Evolutionary conservation across 1,140 invertebrate genomes (phyloP).

Genomic region (Latrodectus geometricus): DNA sequence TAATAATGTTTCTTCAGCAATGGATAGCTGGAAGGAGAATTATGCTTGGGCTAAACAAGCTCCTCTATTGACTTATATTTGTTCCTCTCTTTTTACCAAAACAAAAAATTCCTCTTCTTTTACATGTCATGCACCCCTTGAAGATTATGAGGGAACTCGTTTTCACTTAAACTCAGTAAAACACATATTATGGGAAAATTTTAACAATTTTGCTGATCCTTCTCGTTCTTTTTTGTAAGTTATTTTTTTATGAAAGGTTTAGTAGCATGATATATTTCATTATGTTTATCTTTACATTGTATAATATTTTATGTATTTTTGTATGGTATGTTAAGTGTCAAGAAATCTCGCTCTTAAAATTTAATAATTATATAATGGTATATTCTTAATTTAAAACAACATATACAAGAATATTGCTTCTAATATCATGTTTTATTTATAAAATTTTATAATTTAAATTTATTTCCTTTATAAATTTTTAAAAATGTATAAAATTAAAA

Average conservation of each 20-base stretch:
- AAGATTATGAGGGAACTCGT: not conserved
- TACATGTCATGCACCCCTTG: conserved; percentile 3
- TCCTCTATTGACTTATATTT: conserved; percentile 28
- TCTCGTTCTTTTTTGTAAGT: not conserved
- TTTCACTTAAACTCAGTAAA: not conserved
- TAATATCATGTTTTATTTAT: too few species aligned
- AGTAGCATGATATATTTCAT: too few species aligned
- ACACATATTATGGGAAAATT: conserved; percentile 18
- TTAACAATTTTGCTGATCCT: conserved; percentile 5
- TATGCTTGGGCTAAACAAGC: conserved; percentile 18
- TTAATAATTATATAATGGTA: too few species aligned
- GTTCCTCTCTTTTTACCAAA: not conserved
- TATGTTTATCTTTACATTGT: too few species aligned
- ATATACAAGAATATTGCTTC: too few species aligned
- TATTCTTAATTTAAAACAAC: too few species aligned
- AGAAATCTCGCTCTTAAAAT: too few species aligned
- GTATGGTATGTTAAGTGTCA: too few species aligned
- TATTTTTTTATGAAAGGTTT: not conserved
- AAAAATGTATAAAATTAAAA: too few species aligned
- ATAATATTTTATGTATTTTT: too few species aligned
- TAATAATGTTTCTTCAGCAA: not conserved
- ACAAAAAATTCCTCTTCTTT: not conserved
- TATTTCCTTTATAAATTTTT: too few species aligned
- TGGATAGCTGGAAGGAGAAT: not conserved
- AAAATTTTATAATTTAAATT: too few species aligned